A percentile compares a stretch with the other conserved stretches of the same genome.
Conservation (phyloP, 1,140 invertebrate genomes). For the Cheumatopsyche charites region DNA sequence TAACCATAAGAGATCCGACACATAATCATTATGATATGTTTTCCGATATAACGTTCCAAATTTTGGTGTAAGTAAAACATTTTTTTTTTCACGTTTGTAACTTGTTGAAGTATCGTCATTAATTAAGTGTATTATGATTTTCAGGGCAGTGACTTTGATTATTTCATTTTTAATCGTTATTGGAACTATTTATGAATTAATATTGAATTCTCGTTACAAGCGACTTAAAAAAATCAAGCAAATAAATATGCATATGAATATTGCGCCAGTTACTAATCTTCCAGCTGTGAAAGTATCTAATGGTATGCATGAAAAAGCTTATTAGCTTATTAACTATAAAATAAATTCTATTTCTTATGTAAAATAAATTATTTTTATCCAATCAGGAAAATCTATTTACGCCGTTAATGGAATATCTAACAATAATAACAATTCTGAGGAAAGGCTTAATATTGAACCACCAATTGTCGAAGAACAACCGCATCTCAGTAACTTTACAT, state of each 20-base stretch:
- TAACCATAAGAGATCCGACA: slow-evolving; percentile 69
- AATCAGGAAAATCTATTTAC: slow-evolving; percentile 59
- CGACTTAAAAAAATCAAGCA: slow-evolving; percentile 39
- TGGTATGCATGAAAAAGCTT: slow-evolving; percentile 33
- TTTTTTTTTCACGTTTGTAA: neutral
- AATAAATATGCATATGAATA: slow-evolving; percentile 33
- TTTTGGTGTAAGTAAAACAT: slow-evolving; percentile 67
- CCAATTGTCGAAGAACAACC: slow-evolving; percentile 56
- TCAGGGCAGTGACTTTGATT: slow-evolving; percentile 64
- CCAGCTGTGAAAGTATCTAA: slow-evolving; percentile 45
- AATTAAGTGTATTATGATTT: neutral
- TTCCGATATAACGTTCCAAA: slow-evolving; percentile 72
- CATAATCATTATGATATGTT: slow-evolving; percentile 70
- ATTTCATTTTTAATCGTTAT: slow-evolving; percentile 65
- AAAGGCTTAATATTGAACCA: slow-evolving; percentile 62
- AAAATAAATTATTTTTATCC: neutral
- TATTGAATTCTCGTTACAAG: slow-evolving; percentile 50
- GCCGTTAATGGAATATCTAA: slow-evolving; percentile 59
- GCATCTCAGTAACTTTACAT: slow-evolving; percentile 55
- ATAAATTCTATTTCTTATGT: neutral
- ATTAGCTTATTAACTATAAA: slow-evolving; percentile 17
- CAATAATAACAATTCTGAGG: slow-evolving; percentile 69
- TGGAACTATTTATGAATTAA: slow-evolving; percentile 68
- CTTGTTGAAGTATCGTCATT: neutral
- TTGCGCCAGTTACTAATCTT: slow-evolving; percentile 12